Base-by-base conservation (phyloP, 2,797 vertebrate species). In the Menidia menidia region DNA sequence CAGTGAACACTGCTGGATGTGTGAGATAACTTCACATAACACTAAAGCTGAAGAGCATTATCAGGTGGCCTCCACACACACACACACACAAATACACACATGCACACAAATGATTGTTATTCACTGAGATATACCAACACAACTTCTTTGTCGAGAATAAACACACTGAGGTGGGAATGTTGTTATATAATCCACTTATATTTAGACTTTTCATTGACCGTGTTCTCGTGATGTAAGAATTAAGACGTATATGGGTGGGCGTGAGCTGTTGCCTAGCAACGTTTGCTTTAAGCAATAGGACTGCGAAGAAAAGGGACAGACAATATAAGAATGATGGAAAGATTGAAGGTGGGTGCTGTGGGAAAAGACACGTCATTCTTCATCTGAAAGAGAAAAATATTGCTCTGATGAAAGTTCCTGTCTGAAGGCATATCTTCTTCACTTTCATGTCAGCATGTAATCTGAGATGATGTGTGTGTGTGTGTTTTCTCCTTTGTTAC, bases 181-280 rank as follows among this genome's bases (percentile, higher is more conserved):
- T 3, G n/a, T 71, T 58, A 58, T 19, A 42, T 51, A 47, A 73
- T 55, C 0, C 41, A 41, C 33, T 64, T 73, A 25, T 67, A 53
- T 74, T 64, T 60, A 64, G 50, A 39, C 3, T 18, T 72, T 69
- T 69, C 52, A 68, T 73, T 76, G 61, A 71, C 63, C 54, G 39
- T 41, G 42, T 42, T 67, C 31, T 68, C 64, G 55, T 63, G 81
- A 65, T 80, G 45, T 68, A 62, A 78, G 52, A 77, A 71, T 62
- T 68, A 68, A 73, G 73, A 78, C 73, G 39, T 64, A 60, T 53
- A 82, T 78, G 53, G 52, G 79, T 81, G 78, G 86, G 80, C 75
- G 80, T 84, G 72, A 77, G 78, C 73, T 52, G 86, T 85, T 85
- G 82, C 85, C 43, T 81, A 81, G 83, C 77, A 87, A 87, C 86